Evolutionary conservation across 2,113 vertebrate genomes (phyloP).

Genomic region (Andinoacara biseriatus): DNA sequence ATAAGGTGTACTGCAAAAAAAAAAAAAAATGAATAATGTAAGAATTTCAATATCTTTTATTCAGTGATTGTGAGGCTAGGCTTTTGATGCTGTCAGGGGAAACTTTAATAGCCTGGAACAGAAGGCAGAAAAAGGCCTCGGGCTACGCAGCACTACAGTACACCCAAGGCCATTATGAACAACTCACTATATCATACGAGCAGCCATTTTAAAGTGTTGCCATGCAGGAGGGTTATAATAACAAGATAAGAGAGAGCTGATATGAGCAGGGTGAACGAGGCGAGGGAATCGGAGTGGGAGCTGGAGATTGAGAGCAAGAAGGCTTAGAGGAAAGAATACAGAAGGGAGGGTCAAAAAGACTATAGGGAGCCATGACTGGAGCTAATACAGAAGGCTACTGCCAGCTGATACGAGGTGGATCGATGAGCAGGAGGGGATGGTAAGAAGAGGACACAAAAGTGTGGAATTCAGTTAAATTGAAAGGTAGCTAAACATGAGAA

Average conservation of each 20-base stretch:
- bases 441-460: slow-evolving; percentile 34
- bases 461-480: slow-evolving; percentile 2
- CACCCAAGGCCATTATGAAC: slow-evolving; percentile 74
- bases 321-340: slow-evolving; percentile 30
- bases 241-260: slow-evolving; percentile 75
- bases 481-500: not conserved
- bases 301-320: slow-evolving; percentile 17
- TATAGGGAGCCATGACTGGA: slow-evolving; percentile 48
- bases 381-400: slow-evolving; percentile 45
- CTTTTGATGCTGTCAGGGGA: slow-evolving; percentile 69
- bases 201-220: slow-evolving; percentile 75
- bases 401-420: slow-evolving; percentile 50
- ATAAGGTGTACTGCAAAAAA: slow-evolving; percentile 32
- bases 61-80: slow-evolving; percentile 51
- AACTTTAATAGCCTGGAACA: slow-evolving; percentile 74
- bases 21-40: slow-evolving; percentile 75
- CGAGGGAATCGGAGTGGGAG: slow-evolving; percentile 34
- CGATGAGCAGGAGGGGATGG: slow-evolving; percentile 22
- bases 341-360: slow-evolving; percentile 41
- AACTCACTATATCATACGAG: slow-evolving; percentile 75
- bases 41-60: slow-evolving; percentile 72
- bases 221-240: slow-evolving; percentile 79
- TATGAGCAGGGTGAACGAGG: slow-evolving; percentile 45
- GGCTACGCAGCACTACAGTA: slow-evolving; percentile 50
- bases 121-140: slow-evolving; percentile 57